These are phyloP conservation scores for Dolichotis patagonum DNA, from an alignment of 2,113 vertebrate species.

Conservation along the genomic window DNA sequence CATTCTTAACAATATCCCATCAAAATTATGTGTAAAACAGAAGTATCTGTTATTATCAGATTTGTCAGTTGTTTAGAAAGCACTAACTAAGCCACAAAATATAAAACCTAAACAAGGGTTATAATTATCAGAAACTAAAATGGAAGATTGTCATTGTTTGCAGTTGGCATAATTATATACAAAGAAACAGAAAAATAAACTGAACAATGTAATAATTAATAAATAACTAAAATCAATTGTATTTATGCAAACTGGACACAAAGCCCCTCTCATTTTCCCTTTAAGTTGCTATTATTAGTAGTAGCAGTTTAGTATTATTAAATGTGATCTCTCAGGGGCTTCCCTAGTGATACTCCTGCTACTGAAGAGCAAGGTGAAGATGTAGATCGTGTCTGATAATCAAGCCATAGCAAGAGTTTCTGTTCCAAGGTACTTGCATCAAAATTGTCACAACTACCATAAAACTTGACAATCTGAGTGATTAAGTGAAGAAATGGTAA, in stretches of 20 bases:
- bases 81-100: slow-evolving; percentile 12
- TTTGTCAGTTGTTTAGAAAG: slow-evolving; percentile 26
- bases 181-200: background rate
- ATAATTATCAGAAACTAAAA: slow-evolving; percentile 21
- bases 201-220: background rate
- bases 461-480: background rate
- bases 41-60: background rate
- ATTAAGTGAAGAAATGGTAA: background rate
- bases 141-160: slow-evolving; percentile 29
- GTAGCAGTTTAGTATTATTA: background rate
- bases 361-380: background rate
- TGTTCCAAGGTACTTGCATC: background rate
- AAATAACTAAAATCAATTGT: background rate
- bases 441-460: background rate
- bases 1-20: slow-evolving; percentile 34
- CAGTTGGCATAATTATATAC: slow-evolving; percentile 26
- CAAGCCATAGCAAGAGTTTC: background rate
- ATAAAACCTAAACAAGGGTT: background rate
- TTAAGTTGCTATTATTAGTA: background rate
- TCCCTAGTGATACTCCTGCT: background rate
- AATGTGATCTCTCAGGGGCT: background rate
- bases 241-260: background rate
- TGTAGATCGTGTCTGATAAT: background rate
- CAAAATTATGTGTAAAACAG: slow-evolving; percentile 52
- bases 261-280: background rate